Conservation (phyloP, 2,888 invertebrate species). For the Stramonita haemastoma region DNA sequence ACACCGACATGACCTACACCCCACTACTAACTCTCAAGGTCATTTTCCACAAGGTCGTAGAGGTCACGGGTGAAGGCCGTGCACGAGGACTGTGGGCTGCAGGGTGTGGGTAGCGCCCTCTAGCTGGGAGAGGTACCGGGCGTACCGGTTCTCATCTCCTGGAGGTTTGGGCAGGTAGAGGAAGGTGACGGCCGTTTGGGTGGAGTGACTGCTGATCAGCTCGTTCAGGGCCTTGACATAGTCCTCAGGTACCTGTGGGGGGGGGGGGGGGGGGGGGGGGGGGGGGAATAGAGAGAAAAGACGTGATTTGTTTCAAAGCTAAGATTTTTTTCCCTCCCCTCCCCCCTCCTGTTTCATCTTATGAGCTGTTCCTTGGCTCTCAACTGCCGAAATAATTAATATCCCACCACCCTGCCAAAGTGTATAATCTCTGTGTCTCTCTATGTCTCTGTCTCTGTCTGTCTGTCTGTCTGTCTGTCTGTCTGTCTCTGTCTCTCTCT, state of each 20-base stretch:
- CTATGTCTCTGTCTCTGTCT: too few relatives aligned
- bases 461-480: too few relatives aligned
- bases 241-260: conserved; percentile 54
- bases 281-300: not conserved
- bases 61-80: conserved; percentile 96
- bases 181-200: conserved; percentile 92
- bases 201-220: conserved; percentile 87
- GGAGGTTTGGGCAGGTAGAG: conserved; percentile 95
- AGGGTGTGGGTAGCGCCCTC: conserved; percentile 90
- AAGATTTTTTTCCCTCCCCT: too few relatives aligned
- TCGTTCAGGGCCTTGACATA: conserved; percentile 79
- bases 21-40: too few relatives aligned
- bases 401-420: too few relatives aligned
- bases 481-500: too few relatives aligned
- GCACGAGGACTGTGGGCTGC: conserved; percentile 94
- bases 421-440: too few relatives aligned
- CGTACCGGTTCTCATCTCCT: conserved; percentile 44
- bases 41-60: conserved; percentile 87
- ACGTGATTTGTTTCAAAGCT: too few relatives aligned
- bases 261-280: not conserved
- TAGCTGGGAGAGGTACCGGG: conserved; percentile 83
- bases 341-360: too few relatives aligned
- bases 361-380: too few relatives aligned
- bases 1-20: too few relatives aligned
- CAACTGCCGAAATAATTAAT: too few relatives aligned